Percentiles rank a stretch among this genome's conserved stretches.
phyloP scores from a whole-genome alignment of 2,113 vertebrate species.

The Vimba vimba region DNA sequence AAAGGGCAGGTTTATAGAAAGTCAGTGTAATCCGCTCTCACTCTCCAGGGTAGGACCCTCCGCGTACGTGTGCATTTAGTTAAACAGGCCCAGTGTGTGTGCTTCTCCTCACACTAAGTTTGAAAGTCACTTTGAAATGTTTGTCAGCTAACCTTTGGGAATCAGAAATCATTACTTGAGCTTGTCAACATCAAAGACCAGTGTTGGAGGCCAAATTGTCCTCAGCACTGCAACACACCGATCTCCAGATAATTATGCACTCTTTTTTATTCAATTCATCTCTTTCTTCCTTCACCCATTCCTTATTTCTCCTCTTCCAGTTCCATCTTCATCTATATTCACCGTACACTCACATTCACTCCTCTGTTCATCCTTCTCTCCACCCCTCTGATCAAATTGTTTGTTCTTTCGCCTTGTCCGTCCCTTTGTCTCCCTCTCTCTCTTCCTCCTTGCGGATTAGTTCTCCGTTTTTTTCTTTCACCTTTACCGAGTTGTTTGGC shows the following conservation, averaged over 20 bases:
- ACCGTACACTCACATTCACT: background rate
- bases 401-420: slow-evolving; percentile 10
- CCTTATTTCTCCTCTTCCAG: background rate
- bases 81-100: slow-evolving; percentile 35
- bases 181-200: slow-evolving; percentile 48
- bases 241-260: slow-evolving; percentile 12
- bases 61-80: slow-evolving; percentile 49
- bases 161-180: slow-evolving; percentile 58
- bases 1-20: slow-evolving; percentile 55
- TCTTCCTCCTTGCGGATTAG: slow-evolving; percentile 19
- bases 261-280: slow-evolving; percentile 5
- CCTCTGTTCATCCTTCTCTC: slow-evolving; percentile 46
- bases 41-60: slow-evolving; percentile 49
- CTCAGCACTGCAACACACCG: background rate
- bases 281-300: slow-evolving; percentile 9
- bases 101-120: slow-evolving; percentile 43
- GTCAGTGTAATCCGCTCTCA: slow-evolving; percentile 53
- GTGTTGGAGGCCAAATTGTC: slow-evolving; percentile 41
- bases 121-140: slow-evolving; percentile 59
- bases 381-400: slow-evolving; percentile 44
- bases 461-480: slow-evolving; percentile 44
- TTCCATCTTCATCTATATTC: slow-evolving; percentile 13
- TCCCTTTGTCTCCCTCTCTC: slow-evolving; percentile 36
- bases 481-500: slow-evolving; percentile 62
- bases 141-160: slow-evolving; percentile 45